phyloP scores from a whole-genome alignment of 2,888 invertebrate species.

The Nomada fucata region DNA sequence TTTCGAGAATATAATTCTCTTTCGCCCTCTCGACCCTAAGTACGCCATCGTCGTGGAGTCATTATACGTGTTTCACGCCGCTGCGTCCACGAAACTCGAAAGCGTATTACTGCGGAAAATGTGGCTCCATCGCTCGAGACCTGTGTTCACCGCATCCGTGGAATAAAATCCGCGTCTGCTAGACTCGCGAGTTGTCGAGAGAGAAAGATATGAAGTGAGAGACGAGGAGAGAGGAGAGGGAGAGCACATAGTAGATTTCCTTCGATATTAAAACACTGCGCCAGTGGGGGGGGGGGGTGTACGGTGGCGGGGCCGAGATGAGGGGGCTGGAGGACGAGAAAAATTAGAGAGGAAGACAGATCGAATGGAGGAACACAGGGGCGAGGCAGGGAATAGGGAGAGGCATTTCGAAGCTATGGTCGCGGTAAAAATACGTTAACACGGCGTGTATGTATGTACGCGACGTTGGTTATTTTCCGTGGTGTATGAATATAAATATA shows the following conservation, averaged over 20 bases:
- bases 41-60: slow-evolving; percentile 11
- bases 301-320: no score
- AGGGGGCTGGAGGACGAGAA: neutral
- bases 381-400: slow-evolving; percentile 1
- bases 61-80: slow-evolving; percentile 9
- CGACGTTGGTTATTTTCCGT: slow-evolving; percentile 47
- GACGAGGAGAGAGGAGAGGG: neutral
- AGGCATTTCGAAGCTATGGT: slow-evolving; percentile 5
- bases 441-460: slow-evolving; percentile 2
- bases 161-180: slow-evolving; percentile 36
- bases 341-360: slow-evolving; percentile 4
- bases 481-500: slow-evolving; percentile 52
- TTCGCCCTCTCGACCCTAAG: neutral
- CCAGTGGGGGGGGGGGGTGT: neutral
- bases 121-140: slow-evolving; percentile 25
- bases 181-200: neutral
- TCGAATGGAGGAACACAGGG: slow-evolving; percentile 3
- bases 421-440: slow-evolving; percentile 21
- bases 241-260: neutral
- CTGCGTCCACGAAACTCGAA: neutral
- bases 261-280: slow-evolving; percentile 28
- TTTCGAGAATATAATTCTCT: neutral
- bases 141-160: slow-evolving; percentile 15
- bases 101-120: slow-evolving; percentile 29
- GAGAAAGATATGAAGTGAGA: no score